These are phyloP conservation scores for Endotricha flammealis DNA, from an alignment of 2,888 invertebrate genomes.

Conservation along the genomic window DNA sequence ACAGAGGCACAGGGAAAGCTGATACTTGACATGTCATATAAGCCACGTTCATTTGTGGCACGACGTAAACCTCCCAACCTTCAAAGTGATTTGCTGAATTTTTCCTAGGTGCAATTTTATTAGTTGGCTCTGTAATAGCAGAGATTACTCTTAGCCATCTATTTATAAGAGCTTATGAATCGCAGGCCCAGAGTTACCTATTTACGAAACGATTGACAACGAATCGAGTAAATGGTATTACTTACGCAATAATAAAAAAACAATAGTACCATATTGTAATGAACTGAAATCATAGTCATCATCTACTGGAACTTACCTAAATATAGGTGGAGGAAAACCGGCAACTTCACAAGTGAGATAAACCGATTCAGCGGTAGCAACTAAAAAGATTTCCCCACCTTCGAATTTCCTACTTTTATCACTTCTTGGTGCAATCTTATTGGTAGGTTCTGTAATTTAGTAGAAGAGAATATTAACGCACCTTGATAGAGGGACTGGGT, in stretches of 20 bases:
- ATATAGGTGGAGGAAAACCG: conserved; percentile 73
- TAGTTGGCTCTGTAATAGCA: conserved; percentile 70
- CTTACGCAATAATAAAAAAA: no score
- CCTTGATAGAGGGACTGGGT: conserved; percentile 82
- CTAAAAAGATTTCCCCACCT: conserved; percentile 64
- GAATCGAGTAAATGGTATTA: no score
- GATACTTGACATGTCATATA: conserved; percentile 83
- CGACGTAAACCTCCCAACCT: conserved; percentile 80
- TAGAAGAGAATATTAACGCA: conserved; percentile 53
- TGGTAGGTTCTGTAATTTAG: conserved; percentile 82
- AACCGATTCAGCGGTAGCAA: conserved; percentile 44
- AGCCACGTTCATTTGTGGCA: conserved; percentile 67
- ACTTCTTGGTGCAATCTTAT: conserved; percentile 80
- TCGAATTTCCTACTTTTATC: conserved; percentile 61
- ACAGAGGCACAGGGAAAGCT: conserved; percentile 83
- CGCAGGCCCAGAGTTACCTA: no score
- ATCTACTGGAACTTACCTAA: conserved; percentile 48
- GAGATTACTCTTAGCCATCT: conserved; percentile 11
- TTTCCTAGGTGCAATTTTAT: conserved; percentile 80
- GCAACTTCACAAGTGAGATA: conserved; percentile 75
- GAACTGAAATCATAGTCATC: not conserved
- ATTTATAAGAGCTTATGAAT: no score
- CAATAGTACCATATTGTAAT: not conserved
- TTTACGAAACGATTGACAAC: no score
- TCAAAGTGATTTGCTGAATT: conserved; percentile 78